These are phyloP conservation scores for Tenthredo scrophulariae DNA, from an alignment of 2,888 invertebrate species.

Conservation along the genomic window DNA sequence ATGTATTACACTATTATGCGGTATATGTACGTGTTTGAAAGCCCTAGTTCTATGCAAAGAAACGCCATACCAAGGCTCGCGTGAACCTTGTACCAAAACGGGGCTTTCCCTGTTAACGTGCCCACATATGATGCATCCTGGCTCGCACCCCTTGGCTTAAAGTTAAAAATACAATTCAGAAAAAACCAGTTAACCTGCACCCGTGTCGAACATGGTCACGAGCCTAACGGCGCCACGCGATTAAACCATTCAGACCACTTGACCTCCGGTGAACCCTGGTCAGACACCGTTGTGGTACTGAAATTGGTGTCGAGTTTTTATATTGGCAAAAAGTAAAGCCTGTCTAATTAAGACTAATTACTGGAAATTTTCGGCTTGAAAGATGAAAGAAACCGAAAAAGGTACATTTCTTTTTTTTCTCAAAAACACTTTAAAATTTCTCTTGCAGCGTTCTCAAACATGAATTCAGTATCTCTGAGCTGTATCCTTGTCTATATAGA, in stretches of 20 bases:
- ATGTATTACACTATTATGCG: background rate
- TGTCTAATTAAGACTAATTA: background rate
- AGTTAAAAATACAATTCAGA: slow-evolving; percentile 40
- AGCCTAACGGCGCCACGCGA: slow-evolving; percentile 27
- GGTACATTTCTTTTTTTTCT: background rate
- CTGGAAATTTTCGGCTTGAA: background rate
- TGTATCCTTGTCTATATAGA: too few relatives aligned
- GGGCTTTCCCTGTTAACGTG: background rate
- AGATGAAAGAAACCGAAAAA: background rate
- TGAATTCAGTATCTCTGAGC: background rate
- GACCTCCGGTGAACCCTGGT: slow-evolving; percentile 41
- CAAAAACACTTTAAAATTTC: background rate
- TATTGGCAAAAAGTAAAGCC: slow-evolving; percentile 24
- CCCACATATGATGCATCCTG: slow-evolving; percentile 13
- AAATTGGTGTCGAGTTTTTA: slow-evolving; percentile 3
- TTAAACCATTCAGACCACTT: slow-evolving; percentile 40
- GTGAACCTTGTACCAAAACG: background rate
- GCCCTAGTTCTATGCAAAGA: background rate
- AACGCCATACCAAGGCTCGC: background rate
- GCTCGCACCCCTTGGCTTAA: slow-evolving; percentile 14
- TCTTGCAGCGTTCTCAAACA: background rate
- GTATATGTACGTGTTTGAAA: background rate
- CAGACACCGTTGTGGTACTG: slow-evolving; percentile 27
- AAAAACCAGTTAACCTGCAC: slow-evolving; percentile 7
- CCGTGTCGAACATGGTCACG: slow-evolving; percentile 32